Base-by-base conservation (phyloP, 1,140 invertebrate genomes). In the Pseudomyrmex dendroicus region DNA sequence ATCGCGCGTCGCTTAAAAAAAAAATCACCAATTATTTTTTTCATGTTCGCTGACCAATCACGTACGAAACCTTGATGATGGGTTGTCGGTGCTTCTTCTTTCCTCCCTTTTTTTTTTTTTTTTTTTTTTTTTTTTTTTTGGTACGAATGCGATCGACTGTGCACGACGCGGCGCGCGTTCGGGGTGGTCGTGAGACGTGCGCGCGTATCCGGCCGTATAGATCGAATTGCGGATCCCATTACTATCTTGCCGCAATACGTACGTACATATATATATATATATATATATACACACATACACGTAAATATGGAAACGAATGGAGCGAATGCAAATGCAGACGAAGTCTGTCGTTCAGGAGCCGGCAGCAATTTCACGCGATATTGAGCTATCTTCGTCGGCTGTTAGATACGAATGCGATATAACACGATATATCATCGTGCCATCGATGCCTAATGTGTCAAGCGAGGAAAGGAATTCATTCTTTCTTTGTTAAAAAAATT, bases 51-150 rank as follows among this genome's bases (percentile, higher is more conserved):
- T 86, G 83, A 25, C 25, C 20, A 82, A 87, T 84, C 83, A 64
- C 62, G 77, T 66, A 86, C 87, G 85, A 89, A 91, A 90, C 85
- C 68, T 56, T 89, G 91, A 87, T 90, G 92, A 90, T 90, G 91
- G 90, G 83, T 22, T 86, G 83, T 50, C 66, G 50, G 22, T 57
- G 61, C 70, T 82, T 64, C 73, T 70, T 56, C 66, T 66, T 25
- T 35, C 7, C 52, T 67, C 2, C n/a, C 8, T 64, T 4, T 13
- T 15, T 44, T 22, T 70, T 15, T 25, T 56, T 46, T 80, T 15
- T 7, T 46, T 13, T 85, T 67, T 5, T 22, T 59, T 46, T 35
- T 68, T 54, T 22, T 12, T 73, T 52, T 44, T 70, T 80, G 67
- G 44, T 74, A 46, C 73, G 68, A 80, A 63, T 54, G 83, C 62